Conservation (phyloP, 1,140 invertebrate species). For the Paraescarpia echinospica region DNA sequence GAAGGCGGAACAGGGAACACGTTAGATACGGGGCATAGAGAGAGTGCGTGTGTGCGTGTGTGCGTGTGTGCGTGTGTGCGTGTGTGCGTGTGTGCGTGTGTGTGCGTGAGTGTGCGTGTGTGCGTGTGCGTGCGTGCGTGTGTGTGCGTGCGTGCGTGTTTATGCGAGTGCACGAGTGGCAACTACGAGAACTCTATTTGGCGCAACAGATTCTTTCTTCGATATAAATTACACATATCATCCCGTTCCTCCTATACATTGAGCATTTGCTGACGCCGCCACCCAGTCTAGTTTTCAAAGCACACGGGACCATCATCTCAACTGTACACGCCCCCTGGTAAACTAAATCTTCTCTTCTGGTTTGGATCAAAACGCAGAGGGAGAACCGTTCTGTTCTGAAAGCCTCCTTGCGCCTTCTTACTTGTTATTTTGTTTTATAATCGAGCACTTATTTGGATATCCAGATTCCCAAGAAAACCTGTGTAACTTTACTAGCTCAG, state of each 20-base stretch:
- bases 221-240: background rate
- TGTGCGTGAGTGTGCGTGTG: conserved; percentile 8
- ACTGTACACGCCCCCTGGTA: background rate
- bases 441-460: background rate
- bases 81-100: conserved; percentile 9
- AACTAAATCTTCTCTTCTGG: background rate
- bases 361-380: background rate
- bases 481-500: no score
- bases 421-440: background rate
- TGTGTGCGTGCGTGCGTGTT: conserved; percentile 21
- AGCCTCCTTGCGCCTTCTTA: background rate
- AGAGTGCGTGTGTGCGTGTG: background rate
- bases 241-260: background rate
- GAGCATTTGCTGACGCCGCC: background rate
- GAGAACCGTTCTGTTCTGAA: background rate
- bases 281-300: background rate
- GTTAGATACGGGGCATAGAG: background rate
- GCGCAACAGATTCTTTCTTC: background rate
- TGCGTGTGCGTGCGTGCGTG: conserved; percentile 17
- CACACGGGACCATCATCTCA: background rate
- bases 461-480: no score
- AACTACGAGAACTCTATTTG: background rate
- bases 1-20: background rate
- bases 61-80: background rate
- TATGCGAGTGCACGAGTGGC: background rate